Base-by-base conservation (phyloP, 1,140 invertebrate genomes). In the Pseudomyrmex flavicornis region DNA sequence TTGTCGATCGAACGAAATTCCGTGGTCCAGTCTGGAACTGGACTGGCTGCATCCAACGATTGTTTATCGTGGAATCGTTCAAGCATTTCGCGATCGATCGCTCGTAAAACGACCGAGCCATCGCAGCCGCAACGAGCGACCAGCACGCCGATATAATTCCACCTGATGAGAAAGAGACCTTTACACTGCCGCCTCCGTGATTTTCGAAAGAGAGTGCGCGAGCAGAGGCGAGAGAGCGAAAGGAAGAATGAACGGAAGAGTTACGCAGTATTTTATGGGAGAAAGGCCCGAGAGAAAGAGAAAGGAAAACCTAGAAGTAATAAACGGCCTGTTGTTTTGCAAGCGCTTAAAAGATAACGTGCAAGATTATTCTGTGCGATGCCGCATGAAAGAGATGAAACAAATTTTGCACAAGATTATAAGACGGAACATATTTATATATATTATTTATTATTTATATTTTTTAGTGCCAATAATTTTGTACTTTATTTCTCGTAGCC, bases 61-160 rank as follows among this genome's bases (percentile, higher is more conserved):
- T 87, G 86, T 87, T 87, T 87, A 87, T 85, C 86, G 83, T 85
- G 80, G 68, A 87, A 83, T 79, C 86, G 61, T 87, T 87, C 80
- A 84, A 87, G 86, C 86, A 87, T 87, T 87, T 87, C 80, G 70
- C 87, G 83, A 90, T 88, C 88, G 83, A 88, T 88, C 70, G 82
- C 68, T 72, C 76, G 82, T 79, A 90, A 76, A 88, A 87, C 88
- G 68, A 83, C 52, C 54, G 72, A 74, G 52, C 72, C 86, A 75
- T 65, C 35, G 35, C 35, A 86, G 82, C 70, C 76, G 82, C 86
- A 87, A 79, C 20, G 54, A 69, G 20, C 83, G 76, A 84, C 73
- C 76, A 35, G 61, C 75, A 59, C 82, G 59, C 68, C 80, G 85
- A 52, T 83, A 87, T 88, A 82, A 82, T 85, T 85, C 75, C 79